Conservation (phyloP, 2,888 invertebrate species). For the Andrena trimmerana region DNA sequence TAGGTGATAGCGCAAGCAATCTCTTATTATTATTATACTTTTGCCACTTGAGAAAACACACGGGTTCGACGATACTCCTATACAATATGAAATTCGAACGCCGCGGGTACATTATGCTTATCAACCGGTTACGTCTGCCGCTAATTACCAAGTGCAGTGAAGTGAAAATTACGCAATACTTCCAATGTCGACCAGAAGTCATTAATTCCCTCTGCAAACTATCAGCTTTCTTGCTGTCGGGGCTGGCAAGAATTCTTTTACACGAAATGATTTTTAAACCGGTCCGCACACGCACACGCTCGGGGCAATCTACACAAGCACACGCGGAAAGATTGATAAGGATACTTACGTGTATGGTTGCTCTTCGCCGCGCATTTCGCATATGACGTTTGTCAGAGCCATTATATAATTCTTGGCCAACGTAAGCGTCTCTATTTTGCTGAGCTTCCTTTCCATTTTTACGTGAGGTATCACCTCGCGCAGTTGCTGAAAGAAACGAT, state of each 20-base stretch:
- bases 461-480: slow-evolving; percentile 93
- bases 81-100: background rate
- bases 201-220: background rate
- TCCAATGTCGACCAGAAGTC: background rate
- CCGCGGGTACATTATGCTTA: background rate
- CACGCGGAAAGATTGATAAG: slow-evolving; percentile 9
- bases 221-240: background rate
- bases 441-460: slow-evolving; percentile 91
- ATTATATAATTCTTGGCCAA: slow-evolving; percentile 94
- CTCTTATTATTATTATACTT: background rate
- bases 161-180: slow-evolving; percentile 14
- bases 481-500: slow-evolving; percentile 87
- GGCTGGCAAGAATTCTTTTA: background rate
- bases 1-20: background rate
- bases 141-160: background rate
- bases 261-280: background rate
- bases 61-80: background rate
- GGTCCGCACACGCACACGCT: background rate
- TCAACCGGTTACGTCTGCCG: background rate
- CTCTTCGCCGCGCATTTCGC: slow-evolving; percentile 91
- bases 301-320: no score
- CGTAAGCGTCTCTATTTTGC: slow-evolving; percentile 93
- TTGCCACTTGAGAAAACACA: background rate
- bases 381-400: slow-evolving; percentile 92
- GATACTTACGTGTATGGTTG: slow-evolving; percentile 88